Conservation (phyloP, 2,113 vertebrate species). For the Syngnathus typhle region DNA sequence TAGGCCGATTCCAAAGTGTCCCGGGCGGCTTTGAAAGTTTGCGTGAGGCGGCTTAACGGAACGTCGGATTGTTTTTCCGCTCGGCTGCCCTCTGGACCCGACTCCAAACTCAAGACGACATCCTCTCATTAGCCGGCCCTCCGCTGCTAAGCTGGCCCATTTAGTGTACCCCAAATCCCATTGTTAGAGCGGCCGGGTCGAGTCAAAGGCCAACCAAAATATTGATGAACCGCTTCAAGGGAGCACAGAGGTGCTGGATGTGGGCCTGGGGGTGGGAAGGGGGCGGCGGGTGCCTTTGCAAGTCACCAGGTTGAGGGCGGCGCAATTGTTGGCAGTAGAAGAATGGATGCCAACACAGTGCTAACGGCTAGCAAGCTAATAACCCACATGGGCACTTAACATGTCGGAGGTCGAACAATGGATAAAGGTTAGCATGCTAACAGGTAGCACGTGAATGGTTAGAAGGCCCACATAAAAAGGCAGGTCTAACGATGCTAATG, state of each 20-base stretch:
- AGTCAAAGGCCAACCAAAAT: slow-evolving; percentile 76
- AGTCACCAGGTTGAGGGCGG: too few relatives aligned
- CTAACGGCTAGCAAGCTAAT: neutral
- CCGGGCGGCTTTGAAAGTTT: slow-evolving; percentile 64
- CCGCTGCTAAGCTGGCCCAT: slow-evolving; percentile 69
- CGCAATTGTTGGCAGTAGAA: too few relatives aligned
- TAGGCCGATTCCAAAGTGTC: slow-evolving; percentile 45
- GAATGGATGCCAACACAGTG: neutral
- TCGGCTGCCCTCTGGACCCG: slow-evolving; percentile 61
- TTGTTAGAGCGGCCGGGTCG: slow-evolving; percentile 68
- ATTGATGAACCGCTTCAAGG: slow-evolving; percentile 73
- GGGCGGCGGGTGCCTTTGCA: slow-evolving; percentile 26
- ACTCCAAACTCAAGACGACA: slow-evolving; percentile 73
- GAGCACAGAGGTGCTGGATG: slow-evolving; percentile 18
- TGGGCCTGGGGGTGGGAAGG: slow-evolving; percentile 35
- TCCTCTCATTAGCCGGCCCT: slow-evolving; percentile 76
- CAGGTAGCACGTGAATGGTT: too few relatives aligned
- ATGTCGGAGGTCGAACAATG: too few relatives aligned
- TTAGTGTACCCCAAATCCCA: slow-evolving; percentile 73
- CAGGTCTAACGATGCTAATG: too few relatives aligned
- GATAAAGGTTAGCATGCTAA: too few relatives aligned
- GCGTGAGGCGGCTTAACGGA: slow-evolving; percentile 70
- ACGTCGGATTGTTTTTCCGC: slow-evolving; percentile 66
- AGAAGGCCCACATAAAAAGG: too few relatives aligned
- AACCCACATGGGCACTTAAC: too few relatives aligned